Evolutionary conservation across 2,888 invertebrate species (phyloP), one percentile per base, ranked within the genome.

Genomic region (Brachyopa scutellaris): DNA sequence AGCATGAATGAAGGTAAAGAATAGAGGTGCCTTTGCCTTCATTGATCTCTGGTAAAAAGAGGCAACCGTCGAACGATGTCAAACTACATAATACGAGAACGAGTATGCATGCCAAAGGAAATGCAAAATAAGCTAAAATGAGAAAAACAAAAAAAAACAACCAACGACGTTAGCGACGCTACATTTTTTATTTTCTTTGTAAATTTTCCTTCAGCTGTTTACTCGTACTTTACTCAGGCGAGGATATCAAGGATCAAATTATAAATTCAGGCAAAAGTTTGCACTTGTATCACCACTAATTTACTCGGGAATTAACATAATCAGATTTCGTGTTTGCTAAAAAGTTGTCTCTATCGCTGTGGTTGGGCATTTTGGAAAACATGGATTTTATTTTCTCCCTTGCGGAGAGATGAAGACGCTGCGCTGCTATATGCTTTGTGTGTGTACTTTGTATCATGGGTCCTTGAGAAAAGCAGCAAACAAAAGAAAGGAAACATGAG

Each of bases 251-350:
- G 76, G 80, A 80, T 74, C 62, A 76, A 62, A 76, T 80, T 80
- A 80, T 76, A 80, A 80, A 80, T 80, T 80, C 80, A 62, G 33
- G 80, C 57, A 64, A 80, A 80, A 80, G 51, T 80, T 76, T 80
- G 57, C 76, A 57, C 79, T 80, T 78, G 62, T 76, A 53, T 61
- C 61, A 53, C 67, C 61, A 61, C 67, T 80, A 64, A 70, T 69
- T 74, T 57, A 64, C 62, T 66, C 38, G 57, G 45, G 57, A 80
- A 80, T 80, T 80, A 80, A 74, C 80, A 80, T 80, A 80, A 76
- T 80, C 76, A 80, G 80, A 80, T 80, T 80, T 80, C 67, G 42
- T 80, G 64, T 64, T 80, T 78, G 73, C 42, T 49, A 51, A 31
- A 49, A 47, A n/a, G n/a, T n/a, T n/a, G n/a, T n/a, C n/a, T n/a